Base-by-base conservation (phyloP, 2,888 invertebrate species). In the Brenthis daphne region DNA sequence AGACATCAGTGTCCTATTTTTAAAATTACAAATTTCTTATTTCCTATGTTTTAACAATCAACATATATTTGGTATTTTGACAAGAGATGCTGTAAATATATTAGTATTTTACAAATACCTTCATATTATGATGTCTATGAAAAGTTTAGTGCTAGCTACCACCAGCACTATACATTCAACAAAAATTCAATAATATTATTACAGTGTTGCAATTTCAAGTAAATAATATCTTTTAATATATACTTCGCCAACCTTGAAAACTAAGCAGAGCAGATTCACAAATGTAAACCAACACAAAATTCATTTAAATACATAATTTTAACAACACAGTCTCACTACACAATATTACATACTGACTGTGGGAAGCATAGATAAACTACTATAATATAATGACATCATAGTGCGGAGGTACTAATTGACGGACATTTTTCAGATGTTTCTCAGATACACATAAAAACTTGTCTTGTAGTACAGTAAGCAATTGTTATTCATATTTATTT, bases 361-460 rank as follows among this genome's bases (percentile, higher is more conserved):
- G 72, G 74, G 82, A 85, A 84, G 83, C 77, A 77, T 75, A 77
- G 69, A 77, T 76, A 74, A 43, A 11, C 37, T 43, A 78, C 78
- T 78, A 80, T 78, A 76, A 73, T 75, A 61, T 70, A 80, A 79
- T 87, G 89, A 89, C 85, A 84, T 90, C 89, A 89, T 85, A 74
- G 75, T 58, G 71, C 75, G 68, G 69, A 73, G 64, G 64, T 82
- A 66, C 76, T 86, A 86, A 86, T 87, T 86, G 79, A 69, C 71
- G 68, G 33, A 64, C 67, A 71, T 73, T 67, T 74, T 73, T 72
- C 65, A 71, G 55, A 71, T 66, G 64, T 65, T 64, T 66, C 13
- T 54, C 20, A 43, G 53, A 53, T 43, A 63, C 14, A 20, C 16
- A 53, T 53, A 53, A 53, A 63, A 63, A 63, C 53, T 53, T 43